Base-by-base conservation (phyloP, 2,113 vertebrate genomes). In the Charina bottae region DNA sequence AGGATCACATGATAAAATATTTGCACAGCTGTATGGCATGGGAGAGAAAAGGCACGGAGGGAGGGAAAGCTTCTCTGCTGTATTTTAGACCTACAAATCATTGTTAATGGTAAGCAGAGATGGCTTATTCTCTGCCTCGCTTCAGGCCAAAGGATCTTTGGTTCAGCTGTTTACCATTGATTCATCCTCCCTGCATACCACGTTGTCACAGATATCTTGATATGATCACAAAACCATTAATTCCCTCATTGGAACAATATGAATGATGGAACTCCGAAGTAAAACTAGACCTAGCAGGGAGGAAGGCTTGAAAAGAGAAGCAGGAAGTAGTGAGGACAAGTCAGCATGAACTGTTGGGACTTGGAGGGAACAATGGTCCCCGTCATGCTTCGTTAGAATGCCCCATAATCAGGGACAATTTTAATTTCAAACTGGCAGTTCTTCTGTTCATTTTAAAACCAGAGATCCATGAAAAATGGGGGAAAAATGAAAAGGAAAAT, bases 11-110 rank as follows among this genome's bases (percentile, higher is more conserved):
- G 96, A 93, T 94, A 88, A 94, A 93, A 94, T 96, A 96, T 97
- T 97, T 97, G 95, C 94, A 96, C 96, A 97, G 97, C 95, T 97
- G 97, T 90, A 60, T 92, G 89, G 85, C 90, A 96, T 89, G 19
- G 93, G 91, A 95, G 91, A 93, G 90, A 95, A 33, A 72, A 72
- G 90, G 92, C 24, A 9, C 49, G 9, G 58, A 84, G 56, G 64
- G 88, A 62, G 95, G 91, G 26, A 59, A 93, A 86, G 90, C 78
- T 28, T 37, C 4, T 95, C 93, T 90, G 85, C 49, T 17, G 3
- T 58, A 15, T 94, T 94, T 93, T 19, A 28, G 56, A 55, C 28
- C 42, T 85, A 13, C 72, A 87, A 86, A 90, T 15, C 56, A 78
- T 83, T 87, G 10, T 56, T 90, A 83, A 88, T 55, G n/a, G 15